Evolutionary conservation across 2,113 vertebrate genomes (phyloP).

Genomic region (Butorides virescens): DNA sequence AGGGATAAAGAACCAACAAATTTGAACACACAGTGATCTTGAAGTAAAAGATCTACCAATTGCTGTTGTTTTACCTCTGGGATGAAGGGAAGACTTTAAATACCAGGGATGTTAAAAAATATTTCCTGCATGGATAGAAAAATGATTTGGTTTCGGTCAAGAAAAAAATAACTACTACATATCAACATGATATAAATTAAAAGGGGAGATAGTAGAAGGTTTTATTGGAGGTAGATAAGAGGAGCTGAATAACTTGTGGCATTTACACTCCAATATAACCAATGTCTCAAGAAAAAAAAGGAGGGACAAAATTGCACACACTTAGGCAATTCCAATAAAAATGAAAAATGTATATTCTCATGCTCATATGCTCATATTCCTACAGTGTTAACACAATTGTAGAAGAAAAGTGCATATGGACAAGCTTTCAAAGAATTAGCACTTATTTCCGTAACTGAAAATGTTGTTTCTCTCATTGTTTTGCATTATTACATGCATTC

Average conservation of each 20-base stretch:
- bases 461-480: not conserved
- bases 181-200: not conserved
- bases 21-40: not conserved
- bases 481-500: not conserved
- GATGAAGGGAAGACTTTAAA: not conserved
- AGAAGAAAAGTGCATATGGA: not conserved
- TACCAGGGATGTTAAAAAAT: not conserved
- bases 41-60: not conserved
- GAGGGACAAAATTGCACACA: not conserved
- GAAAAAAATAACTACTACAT: not conserved
- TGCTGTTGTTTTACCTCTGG: not conserved
- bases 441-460: not conserved
- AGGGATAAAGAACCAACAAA: not conserved
- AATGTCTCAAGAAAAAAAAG: not conserved
- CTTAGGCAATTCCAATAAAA: not conserved
- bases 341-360: not conserved
- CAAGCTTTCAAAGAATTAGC: not conserved
- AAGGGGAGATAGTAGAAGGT: not conserved
- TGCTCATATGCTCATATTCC: not conserved
- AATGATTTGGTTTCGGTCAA: not conserved
- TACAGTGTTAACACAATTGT: not conserved
- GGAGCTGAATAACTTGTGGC: not conserved
- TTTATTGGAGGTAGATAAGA: not conserved
- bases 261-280: not conserved
- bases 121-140: not conserved